Evolutionary conservation across 2,113 vertebrate species (phyloP).

Genomic region (Microcebus lehilahytsara): DNA sequence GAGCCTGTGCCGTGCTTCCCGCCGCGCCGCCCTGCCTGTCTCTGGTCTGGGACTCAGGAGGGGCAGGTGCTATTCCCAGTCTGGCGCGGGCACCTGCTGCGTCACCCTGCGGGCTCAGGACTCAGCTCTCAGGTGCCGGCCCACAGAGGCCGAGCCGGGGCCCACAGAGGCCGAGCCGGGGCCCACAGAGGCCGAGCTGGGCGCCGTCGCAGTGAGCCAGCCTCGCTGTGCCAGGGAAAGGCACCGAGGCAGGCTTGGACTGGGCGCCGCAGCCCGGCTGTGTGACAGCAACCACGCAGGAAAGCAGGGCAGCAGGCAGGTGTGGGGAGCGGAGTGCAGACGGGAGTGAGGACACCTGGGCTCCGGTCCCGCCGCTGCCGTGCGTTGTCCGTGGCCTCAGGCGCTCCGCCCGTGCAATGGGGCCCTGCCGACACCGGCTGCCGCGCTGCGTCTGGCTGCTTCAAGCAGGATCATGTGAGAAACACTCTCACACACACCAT

Average conservation of each 20-base stretch:
- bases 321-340: neutral
- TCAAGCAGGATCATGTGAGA: neutral
- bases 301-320: neutral
- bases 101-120: neutral
- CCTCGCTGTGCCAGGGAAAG: neutral
- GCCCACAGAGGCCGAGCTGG: neutral
- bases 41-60: neutral
- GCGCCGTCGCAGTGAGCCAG: neutral
- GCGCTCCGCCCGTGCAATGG: neutral
- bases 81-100: neutral
- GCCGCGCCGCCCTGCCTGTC: neutral
- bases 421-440: too few relatives aligned
- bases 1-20: neutral
- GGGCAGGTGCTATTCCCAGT: neutral
- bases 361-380: neutral
- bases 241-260: neutral
- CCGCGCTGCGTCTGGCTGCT: neutral
- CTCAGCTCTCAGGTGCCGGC: neutral
- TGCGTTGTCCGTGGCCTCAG: neutral
- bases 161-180: neutral
- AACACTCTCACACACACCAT: neutral
- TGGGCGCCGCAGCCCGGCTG: neutral
- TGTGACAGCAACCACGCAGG: neutral
- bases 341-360: neutral
- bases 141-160: neutral